Evolutionary conservation across 1,140 invertebrate genomes (phyloP).

Genomic region (Streblospio benedicti): DNA sequence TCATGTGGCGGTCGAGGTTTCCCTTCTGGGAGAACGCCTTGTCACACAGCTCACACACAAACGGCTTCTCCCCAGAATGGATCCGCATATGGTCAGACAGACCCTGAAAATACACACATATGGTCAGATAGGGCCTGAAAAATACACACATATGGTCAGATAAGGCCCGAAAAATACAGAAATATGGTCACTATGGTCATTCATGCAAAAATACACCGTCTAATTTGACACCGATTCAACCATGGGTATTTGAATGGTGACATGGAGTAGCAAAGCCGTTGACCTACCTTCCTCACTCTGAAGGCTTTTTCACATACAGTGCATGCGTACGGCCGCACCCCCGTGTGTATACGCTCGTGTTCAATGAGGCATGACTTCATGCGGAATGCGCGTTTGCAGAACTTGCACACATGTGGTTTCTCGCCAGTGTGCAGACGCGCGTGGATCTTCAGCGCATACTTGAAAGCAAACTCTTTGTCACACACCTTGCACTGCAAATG

Average conservation of each 20-base stretch:
- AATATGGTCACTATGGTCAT: constrained; percentile 58
- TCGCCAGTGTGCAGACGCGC: constrained; percentile 87
- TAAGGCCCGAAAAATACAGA: too few relatives aligned
- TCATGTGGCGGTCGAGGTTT: constrained; percentile 82
- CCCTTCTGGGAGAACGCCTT: constrained; percentile 88
- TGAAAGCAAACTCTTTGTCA: constrained; percentile 82
- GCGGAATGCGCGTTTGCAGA: constrained; percentile 90
- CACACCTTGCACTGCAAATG: constrained; percentile 5
- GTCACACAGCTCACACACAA: constrained; percentile 78
- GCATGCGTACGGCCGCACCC: constrained; percentile 81
- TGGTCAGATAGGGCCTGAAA: constrained; percentile 75
- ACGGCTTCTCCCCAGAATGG: constrained; percentile 85
- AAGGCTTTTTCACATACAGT: constrained; percentile 52
- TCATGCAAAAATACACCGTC: constrained; percentile 69
- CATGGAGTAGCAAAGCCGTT: too few relatives aligned
- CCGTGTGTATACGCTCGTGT: constrained; percentile 95
- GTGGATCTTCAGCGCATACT: constrained; percentile 87
- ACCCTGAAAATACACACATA: constrained; percentile 60
- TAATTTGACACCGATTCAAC: too few relatives aligned
- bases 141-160: constrained; percentile 62
- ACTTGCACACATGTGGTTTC: constrained; percentile 85
- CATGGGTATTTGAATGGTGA: too few relatives aligned
- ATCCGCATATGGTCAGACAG: constrained; percentile 82
- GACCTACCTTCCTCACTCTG: too few relatives aligned
- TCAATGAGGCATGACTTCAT: constrained; percentile 93